Conservation (phyloP, 2,888 invertebrate genomes). For the Strigamia transsilvanica region DNA sequence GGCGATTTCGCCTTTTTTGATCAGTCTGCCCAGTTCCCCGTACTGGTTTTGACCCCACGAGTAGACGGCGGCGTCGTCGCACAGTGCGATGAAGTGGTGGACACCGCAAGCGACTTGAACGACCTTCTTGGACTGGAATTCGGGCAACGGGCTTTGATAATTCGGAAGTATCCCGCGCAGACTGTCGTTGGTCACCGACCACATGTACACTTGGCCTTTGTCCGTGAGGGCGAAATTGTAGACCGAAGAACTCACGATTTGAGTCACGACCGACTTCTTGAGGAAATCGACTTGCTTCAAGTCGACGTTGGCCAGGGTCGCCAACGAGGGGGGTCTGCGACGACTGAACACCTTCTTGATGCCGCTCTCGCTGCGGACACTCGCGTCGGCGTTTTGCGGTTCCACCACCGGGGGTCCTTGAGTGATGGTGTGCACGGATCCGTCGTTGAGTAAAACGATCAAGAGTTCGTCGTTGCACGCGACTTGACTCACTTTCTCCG, state of each 20-base stretch:
- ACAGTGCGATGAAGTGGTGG: background rate
- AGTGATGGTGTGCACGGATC: background rate
- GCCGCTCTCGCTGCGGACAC: background rate
- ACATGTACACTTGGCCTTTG: background rate
- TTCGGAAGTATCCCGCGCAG: background rate
- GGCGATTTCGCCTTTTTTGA: background rate
- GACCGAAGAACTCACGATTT: background rate
- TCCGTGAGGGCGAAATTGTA: background rate
- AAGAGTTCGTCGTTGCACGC: background rate
- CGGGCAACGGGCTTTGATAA: background rate
- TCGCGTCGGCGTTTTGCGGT: no score
- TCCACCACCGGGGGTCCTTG: background rate
- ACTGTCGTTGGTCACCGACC: background rate
- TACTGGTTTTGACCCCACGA: slow-evolving; percentile 10
- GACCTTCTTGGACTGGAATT: background rate
- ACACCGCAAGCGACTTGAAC: background rate
- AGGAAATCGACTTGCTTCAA: background rate
- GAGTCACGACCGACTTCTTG: background rate
- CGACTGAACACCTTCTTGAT: background rate
- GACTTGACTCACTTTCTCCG: background rate
- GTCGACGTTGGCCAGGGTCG: background rate
- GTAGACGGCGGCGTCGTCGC: background rate
- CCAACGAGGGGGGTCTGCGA: background rate
- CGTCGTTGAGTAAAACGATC: background rate
- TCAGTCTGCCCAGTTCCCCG: background rate